Conservation (phyloP, 2,113 vertebrate genomes). For the Isurus oxyrinchus region DNA sequence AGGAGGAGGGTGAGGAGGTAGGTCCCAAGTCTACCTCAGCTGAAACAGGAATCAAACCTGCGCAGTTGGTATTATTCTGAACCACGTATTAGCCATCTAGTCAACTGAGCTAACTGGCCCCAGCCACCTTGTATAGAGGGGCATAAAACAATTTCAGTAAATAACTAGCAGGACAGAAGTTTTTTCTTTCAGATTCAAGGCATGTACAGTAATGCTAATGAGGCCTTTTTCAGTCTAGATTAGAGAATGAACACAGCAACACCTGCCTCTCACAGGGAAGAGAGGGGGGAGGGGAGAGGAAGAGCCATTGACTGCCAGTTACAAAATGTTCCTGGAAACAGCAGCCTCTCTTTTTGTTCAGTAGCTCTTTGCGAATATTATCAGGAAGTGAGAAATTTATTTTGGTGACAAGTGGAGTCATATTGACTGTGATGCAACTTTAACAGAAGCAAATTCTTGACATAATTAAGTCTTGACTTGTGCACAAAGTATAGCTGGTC, state of each 20-base stretch:
- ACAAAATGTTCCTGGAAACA: background rate
- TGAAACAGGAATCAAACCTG: background rate
- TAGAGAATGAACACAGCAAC: background rate
- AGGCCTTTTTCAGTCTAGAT: background rate
- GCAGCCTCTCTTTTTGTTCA: background rate
- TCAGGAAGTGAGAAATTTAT: background rate
- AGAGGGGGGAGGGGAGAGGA: background rate
- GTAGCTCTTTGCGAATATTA: background rate
- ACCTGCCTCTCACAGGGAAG: background rate
- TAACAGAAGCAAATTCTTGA: background rate
- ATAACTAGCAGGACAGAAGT: constrained; percentile 11
- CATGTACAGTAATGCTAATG: background rate
- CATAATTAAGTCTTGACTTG: background rate
- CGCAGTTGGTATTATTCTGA: background rate
- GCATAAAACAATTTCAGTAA: constrained; percentile 13
- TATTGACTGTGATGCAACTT: background rate
- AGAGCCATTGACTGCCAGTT: background rate
- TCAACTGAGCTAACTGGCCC: background rate
- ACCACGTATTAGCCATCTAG: background rate
- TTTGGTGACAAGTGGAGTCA: background rate
- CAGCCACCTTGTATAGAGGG: background rate
- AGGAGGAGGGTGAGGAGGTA: too few relatives aligned
- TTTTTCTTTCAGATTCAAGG: constrained; percentile 13
- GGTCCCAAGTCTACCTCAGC: background rate
- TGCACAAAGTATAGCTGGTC: background rate